Evolutionary conservation across 2,797 vertebrate genomes (phyloP), one percentile per base, ranked within the genome.

Genomic region (Rhinogobio ventralis): DNA sequence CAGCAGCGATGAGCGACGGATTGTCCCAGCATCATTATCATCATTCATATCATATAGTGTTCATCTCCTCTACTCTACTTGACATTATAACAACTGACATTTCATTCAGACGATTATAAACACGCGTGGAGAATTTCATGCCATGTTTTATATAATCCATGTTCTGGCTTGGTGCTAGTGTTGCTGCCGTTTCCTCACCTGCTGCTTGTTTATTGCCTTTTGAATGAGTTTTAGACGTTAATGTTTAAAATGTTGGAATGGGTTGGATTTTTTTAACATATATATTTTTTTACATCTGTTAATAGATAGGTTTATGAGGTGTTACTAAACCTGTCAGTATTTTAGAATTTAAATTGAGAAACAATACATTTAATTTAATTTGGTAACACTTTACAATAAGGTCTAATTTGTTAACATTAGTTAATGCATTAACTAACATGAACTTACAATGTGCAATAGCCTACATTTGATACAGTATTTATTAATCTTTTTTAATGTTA

Each of bases 21-120:
- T 33, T 57, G 64, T 20, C 28, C 46, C 33, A 83, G 9, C 60
- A 83, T 39, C 57, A 64, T 66, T 30, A 36, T 74, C 19, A 60
- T 75, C 45, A 19, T 73, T 64, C 20, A n/a, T 62, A 36, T 76
- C 33, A 28, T 55, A 7, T 23, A n/a, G 7, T 46, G 42, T 25
- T 28, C 23, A 64, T 75, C 36, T 62, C 25, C 45, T 55, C 6
- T 75, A 7, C 25, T 23, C 7, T n/a, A 57, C 17, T 68, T 53
- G 49, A 42, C 14, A 64, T 64, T 17, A 71, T 49, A n/a, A 11
- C 19, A 62, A 42, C 64, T 82, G 80, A 82, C 68, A n/a, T 60
- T 20, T 46, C 25, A 82, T 20, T 15, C 39, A 46, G 15, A 25
- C 57, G 14, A 19, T 73, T 64, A 30, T 14, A 60, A 71, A 57